Base-by-base conservation (phyloP, 2,888 invertebrate species). In the Catocala fraxini region DNA sequence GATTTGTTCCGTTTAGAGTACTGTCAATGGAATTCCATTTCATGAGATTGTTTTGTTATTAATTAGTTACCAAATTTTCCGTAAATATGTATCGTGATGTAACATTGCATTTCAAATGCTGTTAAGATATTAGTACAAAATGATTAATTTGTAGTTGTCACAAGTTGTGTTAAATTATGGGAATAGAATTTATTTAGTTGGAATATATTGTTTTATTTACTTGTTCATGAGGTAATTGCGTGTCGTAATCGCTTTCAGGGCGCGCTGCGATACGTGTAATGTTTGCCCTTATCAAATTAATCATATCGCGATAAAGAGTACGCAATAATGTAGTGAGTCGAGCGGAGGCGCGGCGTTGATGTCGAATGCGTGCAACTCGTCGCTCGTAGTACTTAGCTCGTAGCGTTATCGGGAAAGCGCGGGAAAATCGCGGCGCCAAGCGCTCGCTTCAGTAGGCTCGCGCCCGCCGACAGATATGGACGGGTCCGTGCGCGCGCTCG, bases 331-430 rank as follows among this genome's bases (percentile, higher is more conserved):
- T 61, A 66, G 54, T 57, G 60, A 68, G 75, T 59, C 49, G 62
- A 62, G 58, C 63, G 73, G 77, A 79, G 83, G 77, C 68, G 79
- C 71, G 80, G 78, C 86, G 87, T 84, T 83, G 86, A 86, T 84
- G 88, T 87, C 87, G 86, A 84, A 84, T 84, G 80, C 79, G 82
- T 82, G 77, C 63, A 55, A 53, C 66, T 58, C 47, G 48, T 48
- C 56, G 52, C 69, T 73, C 81, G 74, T 74, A 75, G 79, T 73
- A 74, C 75, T 75, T 63, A 56, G 56, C 66, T 71, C 83, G 86
- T 85, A 84, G 83, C 86, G 88, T 87, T 92, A 91, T 92, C 91
- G 92, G 92, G 85, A 93, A 94, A 93, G 89, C 92, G 93, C 93
- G 93, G 91, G 93, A 94, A 93, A 93, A 87, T 73, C 76, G 80